These are phyloP conservation scores for Zaprionus davidi DNA, from an alignment of 1,140 invertebrate species.

Conservation along the genomic window DNA sequence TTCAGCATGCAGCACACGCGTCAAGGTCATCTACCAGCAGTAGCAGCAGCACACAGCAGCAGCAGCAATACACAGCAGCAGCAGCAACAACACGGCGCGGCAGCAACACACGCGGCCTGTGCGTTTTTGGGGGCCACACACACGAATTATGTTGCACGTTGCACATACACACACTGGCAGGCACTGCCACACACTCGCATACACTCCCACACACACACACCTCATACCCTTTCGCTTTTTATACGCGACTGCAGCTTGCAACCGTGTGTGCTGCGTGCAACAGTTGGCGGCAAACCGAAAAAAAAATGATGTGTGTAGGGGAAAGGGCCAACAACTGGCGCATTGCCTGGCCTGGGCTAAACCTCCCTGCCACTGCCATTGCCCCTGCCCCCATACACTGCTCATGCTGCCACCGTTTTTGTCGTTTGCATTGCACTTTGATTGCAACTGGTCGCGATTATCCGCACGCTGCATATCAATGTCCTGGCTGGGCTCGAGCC, in stretches of 20 bases:
- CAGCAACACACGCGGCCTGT: slow-evolving; percentile 21
- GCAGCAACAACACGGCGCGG: background rate
- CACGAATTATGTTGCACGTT: background rate
- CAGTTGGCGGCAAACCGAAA: slow-evolving; percentile 55
- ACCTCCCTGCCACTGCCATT: background rate
- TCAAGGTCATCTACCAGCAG: slow-evolving; percentile 61
- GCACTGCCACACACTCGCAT: slow-evolving; percentile 13
- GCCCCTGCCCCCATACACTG: background rate
- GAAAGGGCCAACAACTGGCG: slow-evolving; percentile 12
- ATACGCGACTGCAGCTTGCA: slow-evolving; percentile 29
- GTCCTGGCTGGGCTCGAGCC: slow-evolving; percentile 43
- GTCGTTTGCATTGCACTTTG: slow-evolving; percentile 68
- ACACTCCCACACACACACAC: background rate
- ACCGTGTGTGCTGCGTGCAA: slow-evolving; percentile 54
- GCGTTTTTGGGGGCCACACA: slow-evolving; percentile 14
- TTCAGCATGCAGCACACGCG: slow-evolving; percentile 76
- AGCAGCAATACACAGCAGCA: slow-evolving; percentile 1
- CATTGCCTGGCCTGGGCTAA: background rate
- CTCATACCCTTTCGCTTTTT: slow-evolving; percentile 1
- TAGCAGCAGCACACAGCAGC: slow-evolving; percentile 4
- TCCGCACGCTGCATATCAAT: slow-evolving; percentile 78
- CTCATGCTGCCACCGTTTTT: slow-evolving; percentile 9
- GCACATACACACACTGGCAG: background rate
- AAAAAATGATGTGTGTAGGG: slow-evolving; percentile 4
- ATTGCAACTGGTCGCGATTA: slow-evolving; percentile 78